Evolutionary conservation across 2,797 vertebrate genomes (phyloP), one percentile per base, ranked within the genome.

Genomic region (Cyclura pinguis): DNA sequence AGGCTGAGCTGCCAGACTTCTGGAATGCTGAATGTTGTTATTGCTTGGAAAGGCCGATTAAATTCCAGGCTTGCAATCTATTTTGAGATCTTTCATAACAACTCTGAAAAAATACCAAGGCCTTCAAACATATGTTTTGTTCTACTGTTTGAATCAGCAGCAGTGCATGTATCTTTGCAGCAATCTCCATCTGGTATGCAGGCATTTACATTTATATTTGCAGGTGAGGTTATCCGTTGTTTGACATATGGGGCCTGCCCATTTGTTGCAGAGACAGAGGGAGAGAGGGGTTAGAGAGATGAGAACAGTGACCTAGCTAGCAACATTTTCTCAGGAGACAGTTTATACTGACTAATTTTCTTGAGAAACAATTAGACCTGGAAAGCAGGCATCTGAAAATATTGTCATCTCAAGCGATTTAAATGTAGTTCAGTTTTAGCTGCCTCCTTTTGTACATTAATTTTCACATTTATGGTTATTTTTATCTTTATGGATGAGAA

Each of bases 1-100:
- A 92, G 57, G 27, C 80, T 90, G 93, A 64, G 91, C 92, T 95
- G 93, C 1, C 90, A 92, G 4, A 84, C 84, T 94, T 78, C 80
- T 93, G 92, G 86, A 93, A 86, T 80, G 2, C n/a, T 76, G 80
- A 83, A 47, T 78, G 16, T 12, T 82, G 69, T 6, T 88, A 52
- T 82, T 93, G 69, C 52, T 95, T 90, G 83, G 47, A 87, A 84
- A 1, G 0, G 13, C 27, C 84, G 73, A 91, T 59, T 86, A 93
- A 92, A 87, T 55, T 35, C 29, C 87, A 38, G 3, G 80, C 29
- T 14, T 78, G 32, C 8, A 81, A 8, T 18, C 29, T 83, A 88
- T 77, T 89, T 0, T 92, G 32, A 47, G 18, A 57, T 76, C 88
- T 90, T 91, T 91, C 74, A 47, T 87, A 88, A 88, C 22, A 0